Base-by-base conservation (phyloP, 2,113 vertebrate genomes). In the Bambusicola thoracicus region DNA sequence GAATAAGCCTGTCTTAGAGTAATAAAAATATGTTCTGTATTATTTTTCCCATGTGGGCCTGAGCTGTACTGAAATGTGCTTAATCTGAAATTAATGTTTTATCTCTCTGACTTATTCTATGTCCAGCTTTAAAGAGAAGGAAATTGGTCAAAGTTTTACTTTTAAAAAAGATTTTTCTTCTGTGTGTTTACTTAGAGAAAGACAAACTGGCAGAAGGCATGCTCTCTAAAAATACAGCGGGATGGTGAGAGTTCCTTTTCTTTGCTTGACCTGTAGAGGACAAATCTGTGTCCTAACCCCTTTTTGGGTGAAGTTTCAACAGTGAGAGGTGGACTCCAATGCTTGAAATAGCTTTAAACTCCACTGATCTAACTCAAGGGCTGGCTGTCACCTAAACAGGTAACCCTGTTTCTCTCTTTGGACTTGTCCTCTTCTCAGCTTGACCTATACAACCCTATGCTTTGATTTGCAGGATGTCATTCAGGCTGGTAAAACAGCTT, bases 151-250 rank as follows among this genome's bases (percentile, higher is more conserved):
- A 41, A 72, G 63, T 69, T 48, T 69, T 48, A 18, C 21, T 32
- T 68, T 34, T 32, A n/a, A n/a, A 48, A 48, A 22, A 8, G 8
- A 43, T 15, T 56, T 55, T 9, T 59, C 22, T 9, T 4, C 36
- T 36, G 3, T 1, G 2, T 0, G 0, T 22, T 36, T 91, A 25
- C 55, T 0, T 1, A 76, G 8, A 14, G 11, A 66, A 87, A 69
- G 59, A 10, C 3, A 58, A 58, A 85, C 40, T 3, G 7, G 11
- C 6, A 56, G 43, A 61, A 43, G 8, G 11, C 7, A 40, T 1
- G 2, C 10, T 70, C 69, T 69, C 8, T 80, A 53, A 27, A 44
- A 83, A 10, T 32, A 9, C 24, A 49, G 15, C 6, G 24, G 44
- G 6, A 3, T 5, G 19, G 6, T 19, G 66, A 44, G 59, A 61